Evolutionary conservation across 2,888 invertebrate species (phyloP), one percentile per base, ranked within the genome.

Genomic region (Nomada fabriciana): DNA sequence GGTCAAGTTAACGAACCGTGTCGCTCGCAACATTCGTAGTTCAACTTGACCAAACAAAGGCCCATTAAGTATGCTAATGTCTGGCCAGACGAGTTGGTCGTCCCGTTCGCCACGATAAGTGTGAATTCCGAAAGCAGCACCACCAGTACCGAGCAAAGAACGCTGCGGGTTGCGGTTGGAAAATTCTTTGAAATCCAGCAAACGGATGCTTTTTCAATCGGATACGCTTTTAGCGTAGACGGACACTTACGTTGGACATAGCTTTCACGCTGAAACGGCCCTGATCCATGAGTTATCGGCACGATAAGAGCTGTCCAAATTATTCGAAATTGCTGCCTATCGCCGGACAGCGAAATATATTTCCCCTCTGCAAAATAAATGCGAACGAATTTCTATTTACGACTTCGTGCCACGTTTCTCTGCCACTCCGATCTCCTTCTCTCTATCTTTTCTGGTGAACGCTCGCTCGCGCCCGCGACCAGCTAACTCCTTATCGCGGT

Each of bases 1-100:
- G 91, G 91, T 91, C 91, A 89, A 91, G 90, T 91, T 92, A 91
- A 92, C 92, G 92, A 91, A 91, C 92, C 91, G 90, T 92, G 91
- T 92, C 91, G 88, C 89, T 88, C 87, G 87, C 89, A 88, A 90
- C 91, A 91, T 92, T 92, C 90, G 91, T 90, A 90, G 91, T 91
- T 91, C 90, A 92, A 91, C 87, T 91, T 91, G 86, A 88, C 90
- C 92, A 91, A 92, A 92, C 92, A 92, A 92, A 92, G 92, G 92
- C 86, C 92, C 92, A 91, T 92, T 92, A 92, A 90, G 90, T 92
- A 92, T 92, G 92, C 91, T 92, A 92, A 92, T 92, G 89, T 82
- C 74, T 81, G 74, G 50, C 78, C 87, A 85, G 82, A 81, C 89
- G 87, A 89, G 86, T 76, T 80, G 84, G 84, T 76, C 88, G 88